Percentiles rank a stretch among this genome's conserved stretches.
These are phyloP conservation scores for Xiphophorus maculatus DNA, from an alignment of 2,113 vertebrate genomes.

Conservation along the genomic window DNA sequence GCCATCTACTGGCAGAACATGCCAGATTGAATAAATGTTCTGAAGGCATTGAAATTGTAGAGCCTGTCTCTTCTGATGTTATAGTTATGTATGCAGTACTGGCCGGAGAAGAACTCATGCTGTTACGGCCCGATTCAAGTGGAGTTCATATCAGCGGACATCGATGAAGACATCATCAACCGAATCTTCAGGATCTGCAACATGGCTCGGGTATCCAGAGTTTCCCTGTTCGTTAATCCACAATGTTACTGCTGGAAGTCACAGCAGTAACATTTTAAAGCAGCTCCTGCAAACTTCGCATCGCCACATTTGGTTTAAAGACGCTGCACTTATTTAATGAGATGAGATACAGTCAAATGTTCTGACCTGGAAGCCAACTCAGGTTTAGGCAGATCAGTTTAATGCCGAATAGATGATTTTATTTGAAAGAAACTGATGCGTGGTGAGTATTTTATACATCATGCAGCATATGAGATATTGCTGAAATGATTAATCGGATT, in stretches of 20 bases:
- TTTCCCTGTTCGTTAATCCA: neutral
- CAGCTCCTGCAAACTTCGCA: no score
- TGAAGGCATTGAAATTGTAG: no score
- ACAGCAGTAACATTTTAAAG: no score
- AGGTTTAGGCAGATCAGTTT: neutral
- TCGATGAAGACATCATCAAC: conserved; percentile 96
- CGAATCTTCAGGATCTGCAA: conserved; percentile 99
- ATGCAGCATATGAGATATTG: neutral
- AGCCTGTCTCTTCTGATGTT: neutral
- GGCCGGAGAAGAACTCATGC: conserved; percentile 95
- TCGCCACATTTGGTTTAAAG: no score
- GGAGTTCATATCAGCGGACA: conserved; percentile 97
- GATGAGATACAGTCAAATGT: neutral
- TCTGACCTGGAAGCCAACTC: neutral
- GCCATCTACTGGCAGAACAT: neutral
- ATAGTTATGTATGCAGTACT: conserved; percentile 97
- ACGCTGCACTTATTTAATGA: neutral
- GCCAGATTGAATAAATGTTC: no score
- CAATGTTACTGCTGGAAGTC: neutral
- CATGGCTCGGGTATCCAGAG: conserved; percentile 88
- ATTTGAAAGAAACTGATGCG: neutral
- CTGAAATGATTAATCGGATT: no score
- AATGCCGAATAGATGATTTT: neutral
- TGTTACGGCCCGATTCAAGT: conserved; percentile 97
- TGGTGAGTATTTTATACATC: neutral